phyloP scores from a whole-genome alignment of 2,797 vertebrate species.

The Falco rusticolus region DNA sequence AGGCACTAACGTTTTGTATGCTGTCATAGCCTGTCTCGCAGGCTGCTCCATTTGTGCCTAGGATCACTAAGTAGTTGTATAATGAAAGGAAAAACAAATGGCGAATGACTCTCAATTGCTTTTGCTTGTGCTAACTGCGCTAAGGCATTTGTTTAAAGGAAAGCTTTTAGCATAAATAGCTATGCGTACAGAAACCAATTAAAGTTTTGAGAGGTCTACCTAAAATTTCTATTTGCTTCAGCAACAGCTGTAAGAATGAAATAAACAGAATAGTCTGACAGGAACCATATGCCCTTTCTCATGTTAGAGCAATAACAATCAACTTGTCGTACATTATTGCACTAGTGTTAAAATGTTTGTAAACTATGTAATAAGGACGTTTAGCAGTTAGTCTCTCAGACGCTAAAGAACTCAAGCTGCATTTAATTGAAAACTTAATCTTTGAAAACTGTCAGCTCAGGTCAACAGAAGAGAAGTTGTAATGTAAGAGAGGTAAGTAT shows the following conservation, averaged over 20 bases:
- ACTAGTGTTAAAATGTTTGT: background rate
- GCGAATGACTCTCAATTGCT: background rate
- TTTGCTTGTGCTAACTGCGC: background rate
- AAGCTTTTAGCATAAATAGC: slow-evolving; percentile 42
- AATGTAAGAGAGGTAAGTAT: background rate
- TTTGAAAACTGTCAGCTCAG: background rate
- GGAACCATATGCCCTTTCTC: slow-evolving; percentile 37
- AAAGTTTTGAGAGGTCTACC: slow-evolving; percentile 30
- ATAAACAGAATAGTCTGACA: slow-evolving; percentile 22
- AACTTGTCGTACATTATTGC: background rate
- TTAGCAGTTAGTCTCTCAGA: background rate
- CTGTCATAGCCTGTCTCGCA: background rate
- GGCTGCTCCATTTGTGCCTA: background rate
- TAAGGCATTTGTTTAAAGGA: slow-evolving; percentile 43
- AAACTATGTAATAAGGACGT: background rate
- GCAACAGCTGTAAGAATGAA: slow-evolving; percentile 14
- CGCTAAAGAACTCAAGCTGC: background rate
- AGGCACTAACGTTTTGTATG: background rate
- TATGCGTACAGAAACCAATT: slow-evolving; percentile 14
- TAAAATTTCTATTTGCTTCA: slow-evolving; percentile 13
- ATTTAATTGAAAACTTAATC: slow-evolving; percentile 21
- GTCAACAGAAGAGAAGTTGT: background rate
- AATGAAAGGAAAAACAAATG: slow-evolving; percentile 26
- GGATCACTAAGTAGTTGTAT: background rate
- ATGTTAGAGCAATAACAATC: slow-evolving; percentile 3